Evolutionary conservation across 2,888 invertebrate species (phyloP), one percentile per base, ranked within the genome.

Genomic region (Gastrophysa polygoni): DNA sequence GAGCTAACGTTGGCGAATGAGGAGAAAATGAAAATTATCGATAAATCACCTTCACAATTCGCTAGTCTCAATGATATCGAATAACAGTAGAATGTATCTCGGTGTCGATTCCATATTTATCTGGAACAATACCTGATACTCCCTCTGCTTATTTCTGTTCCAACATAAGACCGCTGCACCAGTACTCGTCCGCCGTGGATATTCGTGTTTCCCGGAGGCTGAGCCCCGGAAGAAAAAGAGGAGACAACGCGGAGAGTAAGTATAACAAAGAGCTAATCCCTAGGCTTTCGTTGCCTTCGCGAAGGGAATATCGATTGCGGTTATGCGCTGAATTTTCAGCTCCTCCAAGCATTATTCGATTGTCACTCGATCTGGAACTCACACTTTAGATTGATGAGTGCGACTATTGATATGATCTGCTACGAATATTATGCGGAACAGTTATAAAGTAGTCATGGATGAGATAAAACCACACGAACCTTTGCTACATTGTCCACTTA

Each of bases 161-260:
- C 32, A 32, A 11, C 32, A 10, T 32, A 16, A 32, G 32, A 10
- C 32, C 10, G 32, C 4, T 59, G 43, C 60, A 61, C 44, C 59
- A 38, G 14, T 62, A 61, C 3, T 32, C 64, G 44, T 57, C 67
- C 11, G 55, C 50, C 8, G 28, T 63, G 46, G 63, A 66, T 57
- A 60, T 62, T 18, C 47, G 58, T 48, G 59, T 47, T 52, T 49
- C 20, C 57, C 62, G n/a, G 62, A 64, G 29, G 18, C 44, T 28
- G 51, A 55, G 46, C 48, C 29, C 24, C 52, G 51, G 17, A 58
- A 46, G 59, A 59, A 54, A 48, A 63, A 49, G 52, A 67, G 67
- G 62, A 56, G 57, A 29, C 61, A 61, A 52, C 49, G 51, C n/a
- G 67, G 61, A 32, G 62, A 67, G 67, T 67, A 59, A 67, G 67